Evolutionary conservation across 2,888 invertebrate genomes (phyloP).

Genomic region (Plebejus argus): DNA sequence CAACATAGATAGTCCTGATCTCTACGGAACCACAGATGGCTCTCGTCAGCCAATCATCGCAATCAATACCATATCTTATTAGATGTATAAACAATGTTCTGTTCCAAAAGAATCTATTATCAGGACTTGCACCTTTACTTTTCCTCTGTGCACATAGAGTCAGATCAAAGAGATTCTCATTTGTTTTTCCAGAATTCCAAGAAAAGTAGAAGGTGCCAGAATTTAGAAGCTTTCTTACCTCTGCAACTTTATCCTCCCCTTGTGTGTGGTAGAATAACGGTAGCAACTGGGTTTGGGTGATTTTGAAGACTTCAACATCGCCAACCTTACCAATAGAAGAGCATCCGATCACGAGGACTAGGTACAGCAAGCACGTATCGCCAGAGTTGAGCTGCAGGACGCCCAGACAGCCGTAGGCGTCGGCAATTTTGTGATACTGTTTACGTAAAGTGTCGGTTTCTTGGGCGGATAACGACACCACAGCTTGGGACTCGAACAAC

Average conservation of each 20-base stretch:
- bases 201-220: slow-evolving; percentile 99
- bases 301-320: slow-evolving; percentile 96
- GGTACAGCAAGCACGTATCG: slow-evolving; percentile 90
- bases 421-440: slow-evolving; percentile 93
- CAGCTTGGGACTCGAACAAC: slow-evolving; percentile 95
- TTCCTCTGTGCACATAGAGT: slow-evolving; percentile 96
- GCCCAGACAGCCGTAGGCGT: slow-evolving; percentile 98
- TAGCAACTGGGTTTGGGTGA: slow-evolving; percentile 95
- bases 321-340: slow-evolving; percentile 97
- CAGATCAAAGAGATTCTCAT: slow-evolving; percentile 88
- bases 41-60: slow-evolving; percentile 94
- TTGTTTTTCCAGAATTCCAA: slow-evolving; percentile 82
- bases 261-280: slow-evolving; percentile 88
- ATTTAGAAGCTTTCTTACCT: slow-evolving; percentile 92
- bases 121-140: slow-evolving; percentile 89
- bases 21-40: slow-evolving; percentile 99
- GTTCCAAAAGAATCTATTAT: slow-evolving; percentile 99
- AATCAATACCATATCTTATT: slow-evolving; percentile 94
- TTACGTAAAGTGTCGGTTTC: slow-evolving; percentile 95
- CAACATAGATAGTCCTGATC: slow-evolving; percentile 98
- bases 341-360: slow-evolving; percentile 97
- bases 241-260: slow-evolving; percentile 82
- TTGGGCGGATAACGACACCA: slow-evolving; percentile 91
- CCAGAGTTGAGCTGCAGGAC: slow-evolving; percentile 93
- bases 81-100: slow-evolving; percentile 96